phyloP scores from a whole-genome alignment of 1,140 invertebrate species.

The Ceratitis capitata region DNA sequence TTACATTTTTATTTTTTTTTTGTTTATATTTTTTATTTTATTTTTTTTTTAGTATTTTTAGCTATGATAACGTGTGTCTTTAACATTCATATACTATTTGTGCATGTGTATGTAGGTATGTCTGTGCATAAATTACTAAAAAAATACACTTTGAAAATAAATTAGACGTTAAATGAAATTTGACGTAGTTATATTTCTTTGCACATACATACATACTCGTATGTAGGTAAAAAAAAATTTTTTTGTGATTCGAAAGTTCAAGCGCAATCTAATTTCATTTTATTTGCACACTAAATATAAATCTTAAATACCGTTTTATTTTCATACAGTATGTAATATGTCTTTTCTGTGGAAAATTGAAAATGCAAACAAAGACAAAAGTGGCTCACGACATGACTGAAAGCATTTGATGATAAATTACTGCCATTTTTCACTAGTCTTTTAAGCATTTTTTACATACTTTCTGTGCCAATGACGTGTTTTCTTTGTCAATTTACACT shows the following conservation, averaged over 20 bases:
- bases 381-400: background rate
- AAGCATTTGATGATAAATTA: background rate
- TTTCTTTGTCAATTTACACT: background rate
- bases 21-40: background rate
- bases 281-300: background rate
- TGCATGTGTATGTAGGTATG: no score
- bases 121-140: background rate
- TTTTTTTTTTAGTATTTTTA: background rate
- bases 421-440: background rate
- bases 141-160: background rate
- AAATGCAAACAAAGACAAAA: background rate
- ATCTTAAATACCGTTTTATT: no score
- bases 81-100: background rate
- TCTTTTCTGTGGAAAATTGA: background rate
- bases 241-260: background rate
- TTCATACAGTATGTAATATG: background rate
- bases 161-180: background rate
- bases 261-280: background rate
- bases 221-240: no score
- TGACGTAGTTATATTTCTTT: background rate
- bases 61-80: background rate
- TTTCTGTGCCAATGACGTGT: background rate
- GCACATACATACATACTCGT: no score
- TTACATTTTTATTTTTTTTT: background rate
- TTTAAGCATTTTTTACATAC: background rate